A percentile compares a stretch with the other conserved stretches of the same genome.
Conservation (phyloP, 2,113 vertebrate species). For the Labeo catla region DNA sequence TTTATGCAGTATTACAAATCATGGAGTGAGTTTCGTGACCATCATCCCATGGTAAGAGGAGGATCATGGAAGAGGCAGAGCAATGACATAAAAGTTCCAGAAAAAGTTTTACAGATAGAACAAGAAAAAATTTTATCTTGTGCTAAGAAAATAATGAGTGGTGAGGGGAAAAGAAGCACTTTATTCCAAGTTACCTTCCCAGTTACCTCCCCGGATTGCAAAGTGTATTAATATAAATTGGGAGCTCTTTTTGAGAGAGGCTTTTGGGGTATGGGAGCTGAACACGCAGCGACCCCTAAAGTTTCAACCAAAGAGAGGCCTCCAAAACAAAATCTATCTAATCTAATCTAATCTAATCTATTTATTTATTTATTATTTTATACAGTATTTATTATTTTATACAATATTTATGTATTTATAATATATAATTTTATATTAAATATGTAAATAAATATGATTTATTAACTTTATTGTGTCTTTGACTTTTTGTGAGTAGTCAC, state of each 20-base stretch:
- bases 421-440: too few species aligned
- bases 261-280: constrained; percentile 16
- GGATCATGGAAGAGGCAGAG: constrained; percentile 27
- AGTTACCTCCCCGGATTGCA: neutral
- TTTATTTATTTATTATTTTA: too few species aligned
- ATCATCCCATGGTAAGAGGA: constrained; percentile 39
- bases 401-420: too few species aligned
- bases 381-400: too few species aligned
- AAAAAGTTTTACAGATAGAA: constrained; percentile 10
- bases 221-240: neutral
- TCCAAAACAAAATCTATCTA: too few species aligned
- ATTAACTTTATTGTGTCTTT: too few species aligned
- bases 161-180: neutral
- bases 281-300: neutral
- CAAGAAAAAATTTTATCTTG: neutral
- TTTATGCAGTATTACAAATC: neutral
- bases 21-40: neutral
- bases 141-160: neutral
- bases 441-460: too few species aligned
- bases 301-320: neutral
- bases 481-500: too few species aligned
- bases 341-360: too few species aligned
- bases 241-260: neutral
- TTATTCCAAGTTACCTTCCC: neutral
- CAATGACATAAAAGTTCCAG: neutral